Conservation (phyloP, 1,140 invertebrate species). For the Pseudomyrmex pallidus region DNA sequence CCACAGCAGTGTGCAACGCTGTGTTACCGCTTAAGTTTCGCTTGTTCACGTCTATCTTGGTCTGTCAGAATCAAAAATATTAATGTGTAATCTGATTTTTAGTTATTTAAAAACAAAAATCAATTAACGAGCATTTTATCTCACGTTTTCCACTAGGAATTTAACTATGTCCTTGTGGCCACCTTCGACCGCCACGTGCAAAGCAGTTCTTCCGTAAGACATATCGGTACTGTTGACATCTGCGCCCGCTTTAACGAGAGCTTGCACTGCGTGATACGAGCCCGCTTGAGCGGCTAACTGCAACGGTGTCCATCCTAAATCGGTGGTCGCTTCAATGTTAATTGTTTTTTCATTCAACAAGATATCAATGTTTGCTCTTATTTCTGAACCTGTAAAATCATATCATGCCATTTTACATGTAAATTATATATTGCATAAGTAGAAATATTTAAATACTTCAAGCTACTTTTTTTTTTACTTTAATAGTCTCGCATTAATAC, state of each 20-base stretch:
- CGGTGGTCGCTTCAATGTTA: conserved; percentile 70
- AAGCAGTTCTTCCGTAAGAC: conserved; percentile 86
- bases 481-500: conserved; percentile 43
- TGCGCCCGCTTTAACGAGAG: conserved; percentile 83
- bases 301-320: conserved; percentile 85
- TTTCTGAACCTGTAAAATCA: conserved; percentile 60
- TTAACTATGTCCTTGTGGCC: conserved; percentile 83
- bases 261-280: conserved; percentile 82
- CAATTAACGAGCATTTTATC: conserved; percentile 32
- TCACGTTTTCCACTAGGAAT: conserved; percentile 83
- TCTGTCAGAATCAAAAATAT: conserved; percentile 67
- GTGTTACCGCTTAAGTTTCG: conserved; percentile 81
- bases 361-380: conserved; percentile 70
- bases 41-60: conserved; percentile 80
- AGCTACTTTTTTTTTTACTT: background rate
- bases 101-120: conserved; percentile 5
- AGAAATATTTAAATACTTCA: background rate
- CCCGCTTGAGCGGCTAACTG: conserved; percentile 85
- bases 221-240: conserved; percentile 84
- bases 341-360: conserved; percentile 68
- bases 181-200: conserved; percentile 86
- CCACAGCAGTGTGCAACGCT: conserved; percentile 80
- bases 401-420: background rate
- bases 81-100: conserved; percentile 10
- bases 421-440: background rate